phyloP scores from a whole-genome alignment of 1,140 invertebrate species.

The Penaeus vannamei region DNA sequence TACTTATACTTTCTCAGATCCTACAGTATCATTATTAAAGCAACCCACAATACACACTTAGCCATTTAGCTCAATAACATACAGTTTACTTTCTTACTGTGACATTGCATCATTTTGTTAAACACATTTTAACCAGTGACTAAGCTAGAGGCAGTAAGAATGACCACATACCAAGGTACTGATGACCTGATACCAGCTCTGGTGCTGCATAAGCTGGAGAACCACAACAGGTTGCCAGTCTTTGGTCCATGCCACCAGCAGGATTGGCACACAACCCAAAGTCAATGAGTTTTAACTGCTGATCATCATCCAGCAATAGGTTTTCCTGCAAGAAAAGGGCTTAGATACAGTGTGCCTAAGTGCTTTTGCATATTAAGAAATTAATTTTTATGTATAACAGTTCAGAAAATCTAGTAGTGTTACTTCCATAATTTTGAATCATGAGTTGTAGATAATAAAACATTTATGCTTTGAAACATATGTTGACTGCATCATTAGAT shows the following conservation, averaged over 20 bases:
- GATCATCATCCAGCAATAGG: slow-evolving; percentile 83
- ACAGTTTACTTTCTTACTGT: no score
- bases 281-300: slow-evolving; percentile 90
- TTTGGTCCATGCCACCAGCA: slow-evolving; percentile 78
- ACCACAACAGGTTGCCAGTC: slow-evolving; percentile 84
- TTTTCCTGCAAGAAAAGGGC: slow-evolving; percentile 79
- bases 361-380: neutral
- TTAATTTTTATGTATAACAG: neutral
- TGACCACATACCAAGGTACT: slow-evolving; percentile 73
- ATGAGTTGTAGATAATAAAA: no score
- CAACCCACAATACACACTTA: no score
- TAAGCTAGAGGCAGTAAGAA: slow-evolving; percentile 6
- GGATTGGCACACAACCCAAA: slow-evolving; percentile 91
- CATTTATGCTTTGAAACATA: no score
- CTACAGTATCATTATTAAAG: no score
- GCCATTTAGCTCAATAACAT: no score
- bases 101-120: no score
- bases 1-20: no score
- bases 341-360: slow-evolving; percentile 31
- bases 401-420: no score
- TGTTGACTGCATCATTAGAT: no score
- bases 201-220: slow-evolving; percentile 85
- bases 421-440: no score
- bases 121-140: no score
- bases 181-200: slow-evolving; percentile 75